Conservation (phyloP, 2,888 invertebrate genomes). For the Galerucella pusilla region DNA sequence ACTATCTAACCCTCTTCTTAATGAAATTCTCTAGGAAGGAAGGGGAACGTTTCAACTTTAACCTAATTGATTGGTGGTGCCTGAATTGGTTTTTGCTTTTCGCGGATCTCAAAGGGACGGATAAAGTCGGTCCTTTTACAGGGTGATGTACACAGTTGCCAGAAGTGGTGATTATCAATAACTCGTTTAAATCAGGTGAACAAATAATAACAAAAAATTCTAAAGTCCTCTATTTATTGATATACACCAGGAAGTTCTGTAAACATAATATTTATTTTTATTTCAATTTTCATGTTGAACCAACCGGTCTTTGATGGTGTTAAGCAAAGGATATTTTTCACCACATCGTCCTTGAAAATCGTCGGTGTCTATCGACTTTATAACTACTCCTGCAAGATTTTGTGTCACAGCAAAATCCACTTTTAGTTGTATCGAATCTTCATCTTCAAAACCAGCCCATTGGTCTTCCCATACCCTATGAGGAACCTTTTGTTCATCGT, state of each 20-base stretch:
- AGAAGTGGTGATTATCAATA: no score
- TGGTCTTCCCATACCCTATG: conserved; percentile 69
- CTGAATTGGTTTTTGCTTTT: conserved; percentile 53
- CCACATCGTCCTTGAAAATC: conserved; percentile 74
- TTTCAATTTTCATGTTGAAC: conserved; percentile 10
- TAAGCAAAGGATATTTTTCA: conserved; percentile 53
- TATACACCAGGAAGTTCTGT: no score
- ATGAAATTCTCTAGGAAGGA: conserved; percentile 60
- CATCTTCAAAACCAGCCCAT: conserved; percentile 77
- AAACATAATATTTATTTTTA: background rate
- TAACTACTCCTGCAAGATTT: conserved; percentile 72
- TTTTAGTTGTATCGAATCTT: conserved; percentile 68
- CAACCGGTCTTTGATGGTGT: conserved; percentile 41
- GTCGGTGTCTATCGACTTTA: conserved; percentile 83
- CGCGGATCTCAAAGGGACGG: background rate
- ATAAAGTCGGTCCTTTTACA: background rate
- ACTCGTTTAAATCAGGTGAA: no score
- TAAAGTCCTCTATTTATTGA: no score
- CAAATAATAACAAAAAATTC: no score
- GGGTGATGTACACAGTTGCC: background rate
- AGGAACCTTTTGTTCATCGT: conserved; percentile 66
- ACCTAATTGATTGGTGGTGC: conserved; percentile 61
- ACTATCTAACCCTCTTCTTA: conserved; percentile 60
- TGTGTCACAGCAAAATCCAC: conserved; percentile 54
- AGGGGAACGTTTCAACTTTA: conserved; percentile 56